Evolutionary conservation across 1,140 invertebrate species (phyloP).

Genomic region (Reticulitermes speratus): DNA sequence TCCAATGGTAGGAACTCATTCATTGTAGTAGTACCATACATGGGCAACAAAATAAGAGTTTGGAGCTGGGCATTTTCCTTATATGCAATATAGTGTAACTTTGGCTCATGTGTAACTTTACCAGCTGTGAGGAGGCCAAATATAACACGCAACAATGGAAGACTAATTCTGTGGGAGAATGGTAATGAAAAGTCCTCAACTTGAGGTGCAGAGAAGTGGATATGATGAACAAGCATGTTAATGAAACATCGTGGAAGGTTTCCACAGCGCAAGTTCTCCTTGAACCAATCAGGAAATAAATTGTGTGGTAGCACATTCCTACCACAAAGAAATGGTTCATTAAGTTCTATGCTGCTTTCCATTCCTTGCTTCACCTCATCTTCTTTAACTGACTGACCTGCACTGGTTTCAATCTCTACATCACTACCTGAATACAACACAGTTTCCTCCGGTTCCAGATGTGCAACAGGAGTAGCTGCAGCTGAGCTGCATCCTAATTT

Average conservation of each 20-base stretch:
- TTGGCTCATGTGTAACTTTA: constrained; percentile 42
- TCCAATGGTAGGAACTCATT: constrained; percentile 35
- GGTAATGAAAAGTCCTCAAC: constrained; percentile 64
- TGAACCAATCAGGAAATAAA: constrained; percentile 64
- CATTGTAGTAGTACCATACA: neutral
- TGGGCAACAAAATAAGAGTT: constrained; percentile 37
- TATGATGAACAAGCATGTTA: constrained; percentile 62
- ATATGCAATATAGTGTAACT: constrained; percentile 45
- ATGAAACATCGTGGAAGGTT: constrained; percentile 62
- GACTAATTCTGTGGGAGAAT: constrained; percentile 59
- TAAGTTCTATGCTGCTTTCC: constrained; percentile 31
- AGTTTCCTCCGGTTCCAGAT: neutral
- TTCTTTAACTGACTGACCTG: neutral
- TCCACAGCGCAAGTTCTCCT: constrained; percentile 57
- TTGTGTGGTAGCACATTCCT: constrained; percentile 39
- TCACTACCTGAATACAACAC: neutral
- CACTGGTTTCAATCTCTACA: neutral
- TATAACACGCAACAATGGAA: constrained; percentile 63
- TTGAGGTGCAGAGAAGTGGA: constrained; percentile 68
- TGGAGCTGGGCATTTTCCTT: constrained; percentile 43
- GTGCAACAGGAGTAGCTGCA: neutral
- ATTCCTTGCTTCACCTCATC: neutral
- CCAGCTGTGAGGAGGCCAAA: constrained; percentile 62
- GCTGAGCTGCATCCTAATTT: constrained; percentile 27
- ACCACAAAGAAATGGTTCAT: constrained; percentile 34